Evolutionary conservation across 2,888 invertebrate species (phyloP), one percentile per base, ranked within the genome.

Genomic region (Archips crataeganus): DNA sequence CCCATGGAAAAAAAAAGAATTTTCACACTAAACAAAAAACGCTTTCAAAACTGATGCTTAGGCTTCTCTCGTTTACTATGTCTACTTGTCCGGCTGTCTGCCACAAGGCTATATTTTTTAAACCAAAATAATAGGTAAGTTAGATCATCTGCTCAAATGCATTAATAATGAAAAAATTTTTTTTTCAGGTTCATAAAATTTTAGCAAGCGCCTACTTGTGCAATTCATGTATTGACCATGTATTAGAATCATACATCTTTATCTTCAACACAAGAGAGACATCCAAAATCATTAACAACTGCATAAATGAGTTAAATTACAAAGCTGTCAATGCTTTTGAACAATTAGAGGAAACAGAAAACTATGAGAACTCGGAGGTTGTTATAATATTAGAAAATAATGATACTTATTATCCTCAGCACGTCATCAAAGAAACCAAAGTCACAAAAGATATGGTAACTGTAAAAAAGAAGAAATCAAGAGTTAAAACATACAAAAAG

Each of bases 341-440:
- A 15, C 85, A 87, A 66, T 71, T 88, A 1, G 74, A 80, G n/a
- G 69, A 77, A 2, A 59, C 71, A 0, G 4, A 45, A 0, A 67
- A 78, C 2, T 84, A 80, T 39, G 77, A 81, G 0, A 81, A 84
- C 70, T 79, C 87, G 0, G 88, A 89, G 34, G 81, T 89, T 13
- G 82, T 87, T 79, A 86, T 89, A 23, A 83, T 89, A 0, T 75
- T 89, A n/a, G 89, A 88, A 76, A 81, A 82, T 77, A 83, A 86
- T 51, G 77, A 74, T 3, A 49, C 64, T n/a, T 60, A 60, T n/a
- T 61, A 70, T 54, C 39, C 64, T 13, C 63, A 64, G 32, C 42
- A 62, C 23, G 60, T 45, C 5, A 51, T 32, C 34, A 64, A 61
- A 32, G 59, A 70, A 61, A 32, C 64, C 3, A 70, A 9, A 54